Evolutionary conservation across 2,113 vertebrate species (phyloP).

Genomic region (Camelus dromedarius): DNA sequence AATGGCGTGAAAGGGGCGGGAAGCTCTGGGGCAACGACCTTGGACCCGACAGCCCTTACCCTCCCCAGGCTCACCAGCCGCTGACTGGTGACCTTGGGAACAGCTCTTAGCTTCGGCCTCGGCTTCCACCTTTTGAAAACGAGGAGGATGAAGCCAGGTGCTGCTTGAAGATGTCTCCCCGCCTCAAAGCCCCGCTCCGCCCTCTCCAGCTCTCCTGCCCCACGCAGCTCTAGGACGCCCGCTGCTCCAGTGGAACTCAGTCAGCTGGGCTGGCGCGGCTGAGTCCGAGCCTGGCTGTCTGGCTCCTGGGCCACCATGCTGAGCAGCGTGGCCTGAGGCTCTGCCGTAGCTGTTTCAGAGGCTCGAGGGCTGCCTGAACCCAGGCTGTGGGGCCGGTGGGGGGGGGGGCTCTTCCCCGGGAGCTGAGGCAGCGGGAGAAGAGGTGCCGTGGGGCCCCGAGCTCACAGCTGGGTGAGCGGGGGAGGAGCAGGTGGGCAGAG

Average conservation of each 20-base stretch:
- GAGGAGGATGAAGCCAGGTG: neutral
- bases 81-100: neutral
- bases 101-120: neutral
- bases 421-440: neutral
- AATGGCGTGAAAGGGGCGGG: neutral
- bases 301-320: neutral
- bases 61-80: too few relatives aligned
- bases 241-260: neutral
- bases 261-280: neutral
- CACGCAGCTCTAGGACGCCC: neutral
- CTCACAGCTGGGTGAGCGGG: fast-evolving
- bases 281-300: neutral
- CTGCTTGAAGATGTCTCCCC: fast-evolving
- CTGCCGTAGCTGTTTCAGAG: fast-evolving
- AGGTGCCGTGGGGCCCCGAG: fast-evolving
- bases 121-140: neutral
- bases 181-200: fast-evolving
- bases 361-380: neutral
- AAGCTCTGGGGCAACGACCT: neutral
- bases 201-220: fast-evolving
- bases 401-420: fast-evolving
- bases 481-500: neutral
- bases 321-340: neutral
- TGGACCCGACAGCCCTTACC: neutral
- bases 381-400: fast-evolving